phyloP scores from a whole-genome alignment of 2,888 invertebrate genomes.

The Cepaea hortensis region DNA sequence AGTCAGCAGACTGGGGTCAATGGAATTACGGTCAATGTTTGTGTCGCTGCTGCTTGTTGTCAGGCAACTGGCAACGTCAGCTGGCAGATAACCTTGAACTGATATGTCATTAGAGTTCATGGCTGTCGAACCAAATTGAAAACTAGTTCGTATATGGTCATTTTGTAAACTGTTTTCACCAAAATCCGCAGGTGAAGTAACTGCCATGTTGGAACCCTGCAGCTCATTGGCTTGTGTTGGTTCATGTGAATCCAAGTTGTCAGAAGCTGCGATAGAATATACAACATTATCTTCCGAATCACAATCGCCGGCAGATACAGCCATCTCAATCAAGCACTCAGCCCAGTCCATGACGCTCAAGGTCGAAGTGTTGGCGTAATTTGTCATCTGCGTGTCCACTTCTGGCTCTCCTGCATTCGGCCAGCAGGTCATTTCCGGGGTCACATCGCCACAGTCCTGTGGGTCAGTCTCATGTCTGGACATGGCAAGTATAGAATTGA shows the following conservation, averaged over 20 bases:
- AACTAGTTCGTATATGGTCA: too few relatives aligned
- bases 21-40: too few relatives aligned
- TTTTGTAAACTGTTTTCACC: neutral
- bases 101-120: too few relatives aligned
- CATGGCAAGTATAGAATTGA: conserved; percentile 2
- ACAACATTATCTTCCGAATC: neutral
- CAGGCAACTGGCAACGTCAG: too few relatives aligned
- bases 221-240: neutral
- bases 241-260: neutral
- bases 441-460: neutral
- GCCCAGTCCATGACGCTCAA: conserved; percentile 27
- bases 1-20: too few relatives aligned
- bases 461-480: neutral
- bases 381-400: neutral
- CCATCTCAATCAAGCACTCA: neutral
- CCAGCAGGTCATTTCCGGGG: neutral
- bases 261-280: neutral
- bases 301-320: neutral
- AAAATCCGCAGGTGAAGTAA: too few relatives aligned
- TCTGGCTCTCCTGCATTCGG: neutral
- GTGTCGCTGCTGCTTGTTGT: too few relatives aligned
- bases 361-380: neutral
- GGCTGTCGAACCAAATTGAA: too few relatives aligned
- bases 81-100: too few relatives aligned
- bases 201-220: too few relatives aligned